Evolutionary conservation across 2,113 vertebrate genomes (phyloP).

Genomic region (Rana temporaria): DNA sequence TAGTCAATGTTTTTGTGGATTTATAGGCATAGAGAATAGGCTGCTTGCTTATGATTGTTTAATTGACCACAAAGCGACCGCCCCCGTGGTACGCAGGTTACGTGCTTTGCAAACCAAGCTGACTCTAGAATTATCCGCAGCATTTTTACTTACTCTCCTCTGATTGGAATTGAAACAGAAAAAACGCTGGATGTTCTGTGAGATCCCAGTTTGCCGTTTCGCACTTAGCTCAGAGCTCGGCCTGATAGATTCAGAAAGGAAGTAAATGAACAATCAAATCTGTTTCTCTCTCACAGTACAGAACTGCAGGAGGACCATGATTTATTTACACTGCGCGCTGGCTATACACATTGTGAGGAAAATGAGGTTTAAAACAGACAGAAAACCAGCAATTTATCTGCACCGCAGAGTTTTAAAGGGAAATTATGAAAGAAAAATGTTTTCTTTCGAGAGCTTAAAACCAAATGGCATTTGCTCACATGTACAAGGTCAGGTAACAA

Average conservation of each 20-base stretch:
- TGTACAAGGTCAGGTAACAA: background rate
- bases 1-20: no score
- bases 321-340: conserved; percentile 41
- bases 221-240: conserved; percentile 7
- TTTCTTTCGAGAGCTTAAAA: background rate
- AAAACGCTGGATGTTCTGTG: background rate
- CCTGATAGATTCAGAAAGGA: conserved; percentile 30
- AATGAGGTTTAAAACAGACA: conserved; percentile 29
- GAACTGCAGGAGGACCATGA: conserved; percentile 20
- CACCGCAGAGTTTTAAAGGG: conserved; percentile 4
- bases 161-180: background rate
- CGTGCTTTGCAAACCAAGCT: background rate
- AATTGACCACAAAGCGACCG: no score
- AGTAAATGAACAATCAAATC: conserved; percentile 34
- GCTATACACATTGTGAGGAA: conserved; percentile 24
- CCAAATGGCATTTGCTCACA: background rate
- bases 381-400: conserved; percentile 27
- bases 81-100: no score
- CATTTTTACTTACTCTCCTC: background rate
- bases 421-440: conserved; percentile 31
- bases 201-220: conserved; percentile 27
- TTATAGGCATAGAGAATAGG: no score
- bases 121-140: background rate
- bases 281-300: conserved; percentile 45
- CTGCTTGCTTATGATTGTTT: no score